A percentile compares a stretch with the other conserved stretches of the same genome.
phyloP scores from a whole-genome alignment of 2,888 invertebrate genomes.

The Eupithecia pulchellata region DNA sequence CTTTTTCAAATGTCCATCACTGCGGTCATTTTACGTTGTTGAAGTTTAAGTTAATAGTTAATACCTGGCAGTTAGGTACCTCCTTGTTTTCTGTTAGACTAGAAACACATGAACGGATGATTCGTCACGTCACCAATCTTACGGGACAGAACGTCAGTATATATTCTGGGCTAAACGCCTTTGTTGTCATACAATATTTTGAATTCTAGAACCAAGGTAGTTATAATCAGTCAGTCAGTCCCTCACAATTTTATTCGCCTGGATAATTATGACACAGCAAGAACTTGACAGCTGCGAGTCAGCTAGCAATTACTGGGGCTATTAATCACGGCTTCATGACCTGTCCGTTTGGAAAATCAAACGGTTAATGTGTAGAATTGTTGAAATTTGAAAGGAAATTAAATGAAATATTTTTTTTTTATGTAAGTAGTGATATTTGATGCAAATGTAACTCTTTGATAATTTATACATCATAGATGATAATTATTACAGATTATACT shows the following conservation, averaged over 20 bases:
- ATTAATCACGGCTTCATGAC: slow-evolving; percentile 27
- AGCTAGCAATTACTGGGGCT: slow-evolving; percentile 21
- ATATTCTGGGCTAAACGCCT: neutral
- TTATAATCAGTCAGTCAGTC: neutral
- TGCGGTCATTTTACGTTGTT: too few species aligned
- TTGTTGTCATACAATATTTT: neutral
- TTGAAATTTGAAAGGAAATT: neutral
- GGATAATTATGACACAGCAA: slow-evolving; percentile 13
- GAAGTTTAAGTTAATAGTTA: too few species aligned
- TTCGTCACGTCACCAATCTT: too few species aligned
- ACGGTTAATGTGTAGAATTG: neutral
- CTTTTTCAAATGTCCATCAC: too few species aligned
- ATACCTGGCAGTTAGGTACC: too few species aligned
- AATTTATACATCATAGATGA: neutral
- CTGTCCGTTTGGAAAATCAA: slow-evolving; percentile 5
- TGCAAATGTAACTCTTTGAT: neutral
- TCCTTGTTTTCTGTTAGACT: too few species aligned
- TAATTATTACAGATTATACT: too few species aligned
- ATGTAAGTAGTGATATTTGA: neutral
- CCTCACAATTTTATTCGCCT: slow-evolving; percentile 1
- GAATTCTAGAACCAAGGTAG: neutral
- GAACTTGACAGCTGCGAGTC: slow-evolving; percentile 20
- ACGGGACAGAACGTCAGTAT: too few species aligned
- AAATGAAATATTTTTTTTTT: neutral
- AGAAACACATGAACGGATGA: too few species aligned